A percentile compares a stretch with the other conserved stretches of the same genome.
phyloP scores from a whole-genome alignment of 2,888 invertebrate genomes.

The Abrostola triplasia region DNA sequence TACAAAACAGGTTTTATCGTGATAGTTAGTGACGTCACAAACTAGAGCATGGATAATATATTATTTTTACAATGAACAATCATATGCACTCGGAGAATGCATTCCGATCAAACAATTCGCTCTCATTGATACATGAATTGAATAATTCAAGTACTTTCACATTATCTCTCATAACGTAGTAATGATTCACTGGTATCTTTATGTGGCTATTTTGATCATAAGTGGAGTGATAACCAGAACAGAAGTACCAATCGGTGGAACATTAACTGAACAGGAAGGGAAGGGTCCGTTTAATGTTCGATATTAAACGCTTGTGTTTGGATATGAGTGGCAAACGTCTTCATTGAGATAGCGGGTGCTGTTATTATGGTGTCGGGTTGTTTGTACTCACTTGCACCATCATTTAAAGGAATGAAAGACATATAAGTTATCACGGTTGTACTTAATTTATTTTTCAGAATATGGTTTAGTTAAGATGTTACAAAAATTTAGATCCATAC shows the following conservation, averaged over 20 bases:
- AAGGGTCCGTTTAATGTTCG: constrained; percentile 55
- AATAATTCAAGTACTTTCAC: constrained; percentile 56
- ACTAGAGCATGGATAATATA: constrained; percentile 24
- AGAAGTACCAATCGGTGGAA: constrained; percentile 71
- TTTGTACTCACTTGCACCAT: too few species aligned
- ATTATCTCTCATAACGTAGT: constrained; percentile 56
- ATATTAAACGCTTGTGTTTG: constrained; percentile 52
- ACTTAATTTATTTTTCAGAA: too few species aligned
- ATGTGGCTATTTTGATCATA: constrained; percentile 75
- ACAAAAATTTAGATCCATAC: too few species aligned
- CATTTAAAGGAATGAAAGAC: too few species aligned
- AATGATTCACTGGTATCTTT: constrained; percentile 72
- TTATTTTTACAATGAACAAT: constrained; percentile 37
- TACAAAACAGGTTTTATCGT: background rate
- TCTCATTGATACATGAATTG: constrained; percentile 50
- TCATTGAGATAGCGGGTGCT: constrained; percentile 47
- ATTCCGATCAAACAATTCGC: constrained; percentile 51
- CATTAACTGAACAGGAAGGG: constrained; percentile 66
- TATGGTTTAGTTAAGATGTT: too few species aligned
- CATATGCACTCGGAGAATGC: constrained; percentile 44
- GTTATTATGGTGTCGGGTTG: constrained; percentile 7
- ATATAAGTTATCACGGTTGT: too few species aligned
- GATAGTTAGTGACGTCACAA: constrained; percentile 8
- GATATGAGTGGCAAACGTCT: constrained; percentile 49
- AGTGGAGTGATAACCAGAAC: constrained; percentile 76